Evolutionary conservation across 2,888 invertebrate species (phyloP).

Genomic region (Petrophora chlorosata): DNA sequence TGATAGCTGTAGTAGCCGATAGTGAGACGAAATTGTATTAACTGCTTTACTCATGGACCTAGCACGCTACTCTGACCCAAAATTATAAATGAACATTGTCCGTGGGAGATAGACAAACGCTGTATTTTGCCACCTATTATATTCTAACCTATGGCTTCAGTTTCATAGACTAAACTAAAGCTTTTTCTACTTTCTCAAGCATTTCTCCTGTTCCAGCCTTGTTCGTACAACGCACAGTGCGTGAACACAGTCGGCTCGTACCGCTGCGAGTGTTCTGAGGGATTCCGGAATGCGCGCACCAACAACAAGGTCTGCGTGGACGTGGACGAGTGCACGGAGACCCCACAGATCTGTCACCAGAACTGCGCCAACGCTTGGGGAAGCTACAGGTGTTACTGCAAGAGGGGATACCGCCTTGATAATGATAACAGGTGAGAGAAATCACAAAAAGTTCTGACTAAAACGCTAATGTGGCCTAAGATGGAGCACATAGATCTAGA

Average conservation of each 20-base stretch:
- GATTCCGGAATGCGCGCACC: constrained; percentile 70
- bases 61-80: too few relatives aligned
- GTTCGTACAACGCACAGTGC: constrained; percentile 71
- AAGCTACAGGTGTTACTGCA: constrained; percentile 95
- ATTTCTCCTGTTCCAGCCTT: constrained; percentile 53
- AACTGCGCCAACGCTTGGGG: constrained; percentile 96
- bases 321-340: constrained; percentile 87
- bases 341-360: constrained; percentile 88
- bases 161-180: neutral
- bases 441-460: neutral
- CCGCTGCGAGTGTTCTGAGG: constrained; percentile 69
- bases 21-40: too few relatives aligned
- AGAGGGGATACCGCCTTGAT: constrained; percentile 90
- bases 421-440: constrained; percentile 85
- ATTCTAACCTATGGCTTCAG: too few relatives aligned
- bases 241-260: constrained; percentile 78
- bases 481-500: too few relatives aligned
- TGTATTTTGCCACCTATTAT: too few relatives aligned
- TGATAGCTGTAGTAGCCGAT: too few relatives aligned
- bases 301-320: constrained; percentile 84
- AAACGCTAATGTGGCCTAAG: too few relatives aligned
- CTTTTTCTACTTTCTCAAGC: neutral
- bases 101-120: too few relatives aligned
- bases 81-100: too few relatives aligned
- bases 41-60: too few relatives aligned